Conservation (phyloP, 2,113 vertebrate genomes). For the Rousettus leschenaultii region DNA sequence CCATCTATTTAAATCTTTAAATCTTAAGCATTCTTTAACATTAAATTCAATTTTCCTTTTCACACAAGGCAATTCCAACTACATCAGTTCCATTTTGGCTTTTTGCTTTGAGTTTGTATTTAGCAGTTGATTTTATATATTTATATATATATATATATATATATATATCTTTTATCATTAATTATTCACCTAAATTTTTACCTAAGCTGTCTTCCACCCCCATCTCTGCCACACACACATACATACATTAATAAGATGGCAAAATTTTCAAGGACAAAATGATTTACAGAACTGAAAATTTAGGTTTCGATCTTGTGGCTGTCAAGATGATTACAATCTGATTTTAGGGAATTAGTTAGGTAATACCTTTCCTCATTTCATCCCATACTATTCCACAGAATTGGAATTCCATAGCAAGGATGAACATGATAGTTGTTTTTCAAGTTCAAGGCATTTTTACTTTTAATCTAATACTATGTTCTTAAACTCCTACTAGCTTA, state of each 20-base stretch:
- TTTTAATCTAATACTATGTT: constrained; percentile 15
- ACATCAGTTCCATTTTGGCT: neutral
- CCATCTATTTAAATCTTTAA: neutral
- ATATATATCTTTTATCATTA: neutral
- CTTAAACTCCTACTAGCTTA: constrained; percentile 22
- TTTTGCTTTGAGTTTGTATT: neutral
- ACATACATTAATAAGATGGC: neutral
- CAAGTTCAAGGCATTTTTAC: constrained; percentile 26
- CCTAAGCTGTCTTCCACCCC: neutral
- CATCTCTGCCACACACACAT: neutral
- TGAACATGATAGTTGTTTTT: constrained; percentile 15
- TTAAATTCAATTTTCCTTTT: constrained; percentile 26
- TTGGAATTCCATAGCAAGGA: neutral
- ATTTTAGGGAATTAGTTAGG: neutral
- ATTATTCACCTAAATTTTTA: neutral
- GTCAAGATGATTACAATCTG: neutral
- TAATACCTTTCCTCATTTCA: neutral
- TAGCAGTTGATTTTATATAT: neutral
- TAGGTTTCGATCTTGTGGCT: constrained; percentile 12
- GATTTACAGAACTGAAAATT: neutral
- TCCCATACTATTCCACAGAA: neutral
- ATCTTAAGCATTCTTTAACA: neutral
- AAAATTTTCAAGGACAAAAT: constrained; percentile 1
- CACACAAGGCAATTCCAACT: neutral
- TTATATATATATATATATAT: neutral